Evolutionary conservation across 2,888 invertebrate species (phyloP).

Genomic region (Spodoptera picta): DNA sequence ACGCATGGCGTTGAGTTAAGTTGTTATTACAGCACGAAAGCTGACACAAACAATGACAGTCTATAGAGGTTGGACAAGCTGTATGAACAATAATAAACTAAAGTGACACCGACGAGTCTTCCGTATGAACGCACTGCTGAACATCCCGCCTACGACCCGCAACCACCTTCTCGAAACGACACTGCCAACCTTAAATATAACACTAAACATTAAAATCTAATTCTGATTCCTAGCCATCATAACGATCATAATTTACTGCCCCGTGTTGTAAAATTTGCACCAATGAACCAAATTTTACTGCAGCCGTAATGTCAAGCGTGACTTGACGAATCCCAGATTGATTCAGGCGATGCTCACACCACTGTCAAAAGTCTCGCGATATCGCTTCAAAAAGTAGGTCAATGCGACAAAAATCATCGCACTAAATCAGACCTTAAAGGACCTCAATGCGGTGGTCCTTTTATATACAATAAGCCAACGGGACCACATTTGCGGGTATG

Average conservation of each 20-base stretch:
- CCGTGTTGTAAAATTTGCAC: conserved; percentile 14
- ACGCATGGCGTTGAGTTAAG: conserved; percentile 21
- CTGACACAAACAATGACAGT: conserved; percentile 49
- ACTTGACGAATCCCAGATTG: conserved; percentile 44
- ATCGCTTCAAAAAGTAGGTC: conserved; percentile 65
- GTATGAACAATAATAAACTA: conserved; percentile 56
- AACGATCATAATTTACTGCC: conserved; percentile 12
- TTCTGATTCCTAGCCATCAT: conserved; percentile 11
- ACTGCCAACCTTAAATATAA: conserved; percentile 31
- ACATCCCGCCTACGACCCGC: conserved; percentile 63
- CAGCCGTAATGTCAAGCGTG: conserved; percentile 36
- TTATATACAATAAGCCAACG: conserved; percentile 64
- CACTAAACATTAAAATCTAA: conserved; percentile 20
- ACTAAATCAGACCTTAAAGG: conserved; percentile 66
- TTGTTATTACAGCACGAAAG: conserved; percentile 39
- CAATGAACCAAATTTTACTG: conserved; percentile 15
- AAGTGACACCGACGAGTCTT: conserved; percentile 64
- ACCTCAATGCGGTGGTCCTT: conserved; percentile 62
- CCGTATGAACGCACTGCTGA: conserved; percentile 66
- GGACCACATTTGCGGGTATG: conserved; percentile 62
- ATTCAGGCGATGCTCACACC: conserved; percentile 31
- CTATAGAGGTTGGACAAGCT: conserved; percentile 39
- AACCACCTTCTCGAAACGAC: conserved; percentile 49
- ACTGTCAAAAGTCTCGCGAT: conserved; percentile 40
- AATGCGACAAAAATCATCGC: conserved; percentile 63